Percentiles rank a stretch among this genome's conserved stretches.
Conservation (phyloP, 1,140 invertebrate species). For the Neuroterus valhalla region DNA sequence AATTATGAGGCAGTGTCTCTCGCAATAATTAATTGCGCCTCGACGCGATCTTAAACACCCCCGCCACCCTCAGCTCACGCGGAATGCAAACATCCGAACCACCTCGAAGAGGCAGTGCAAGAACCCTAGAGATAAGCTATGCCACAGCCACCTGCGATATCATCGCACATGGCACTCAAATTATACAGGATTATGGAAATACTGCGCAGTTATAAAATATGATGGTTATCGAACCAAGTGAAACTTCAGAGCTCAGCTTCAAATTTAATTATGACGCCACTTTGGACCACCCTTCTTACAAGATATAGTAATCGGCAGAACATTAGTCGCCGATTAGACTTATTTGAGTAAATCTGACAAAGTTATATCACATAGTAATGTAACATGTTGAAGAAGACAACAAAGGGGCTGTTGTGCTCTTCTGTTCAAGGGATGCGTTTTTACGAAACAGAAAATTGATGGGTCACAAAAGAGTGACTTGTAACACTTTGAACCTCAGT, state of each 20-base stretch:
- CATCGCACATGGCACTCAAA: conserved; percentile 19
- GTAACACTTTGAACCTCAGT: too few relatives aligned
- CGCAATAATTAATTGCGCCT: conserved; percentile 26
- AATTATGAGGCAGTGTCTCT: conserved; percentile 26
- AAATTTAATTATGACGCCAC: not conserved
- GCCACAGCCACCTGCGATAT: conserved; percentile 28
- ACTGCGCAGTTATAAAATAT: conserved; percentile 12
- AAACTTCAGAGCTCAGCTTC: not conserved
- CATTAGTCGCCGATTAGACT: too few relatives aligned
- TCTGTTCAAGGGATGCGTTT: too few relatives aligned
- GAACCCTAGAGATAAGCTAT: conserved; percentile 16
- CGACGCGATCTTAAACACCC: conserved; percentile 21
- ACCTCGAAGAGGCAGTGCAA: not conserved
- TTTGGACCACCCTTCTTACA: too few relatives aligned
- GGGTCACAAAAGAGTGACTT: too few relatives aligned
- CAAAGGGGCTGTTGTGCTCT: too few relatives aligned
- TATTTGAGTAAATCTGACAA: too few relatives aligned
- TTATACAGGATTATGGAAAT: conserved; percentile 31
- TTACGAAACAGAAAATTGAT: too few relatives aligned
- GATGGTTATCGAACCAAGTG: conserved; percentile 18
- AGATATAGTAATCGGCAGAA: too few relatives aligned
- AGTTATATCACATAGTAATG: too few relatives aligned
- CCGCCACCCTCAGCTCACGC: not conserved
- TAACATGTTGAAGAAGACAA: too few relatives aligned
- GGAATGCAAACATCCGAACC: conserved; percentile 21